Evolutionary conservation across 2,113 vertebrate genomes (phyloP), one percentile per base, ranked within the genome.

Genomic region (Ranitomeya variabilis): DNA sequence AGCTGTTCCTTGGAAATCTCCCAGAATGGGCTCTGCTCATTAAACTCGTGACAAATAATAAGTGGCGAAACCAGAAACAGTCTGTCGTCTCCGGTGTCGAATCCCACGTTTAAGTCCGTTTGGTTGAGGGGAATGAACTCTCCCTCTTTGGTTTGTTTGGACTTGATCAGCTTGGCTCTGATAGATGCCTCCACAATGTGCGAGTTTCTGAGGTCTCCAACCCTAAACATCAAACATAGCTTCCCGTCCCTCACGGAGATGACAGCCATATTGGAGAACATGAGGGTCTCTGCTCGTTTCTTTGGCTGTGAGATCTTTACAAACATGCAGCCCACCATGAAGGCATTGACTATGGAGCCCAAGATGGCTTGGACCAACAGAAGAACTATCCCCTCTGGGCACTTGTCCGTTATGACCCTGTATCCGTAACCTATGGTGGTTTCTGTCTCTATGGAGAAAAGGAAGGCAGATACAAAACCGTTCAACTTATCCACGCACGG

Each of bases 241-340:
- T 87, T 86, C 10, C 86, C 80, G 14, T 90, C 89, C 80, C 89
- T 89, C 86, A 87, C 57, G 1, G 89, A 86, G 79, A 90, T 89
- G n/a, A 90, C 89, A 4, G 89, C 89, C 80, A 60, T 54, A 26
- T 89, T 66, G 80, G 89, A 90, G 51, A 90, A 90, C 86, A 90
- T 89, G 13, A 90, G 89, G 57, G 89, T 90, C 85, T 90, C 89
- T 21, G 89, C 89, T 11, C 89, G 69, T 45, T 90, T 90, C 69
- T 90, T 90, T 76, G 89, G 89, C 71, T 90, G 89, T 26, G 89
- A 90, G 85, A 90, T 90, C 60, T 90, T 90, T 26, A 90, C 89
- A 57, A 90, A 90, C 89, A 90, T 90, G 86, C 89, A 90, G 79
- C 89, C 89, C 37, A 90, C 89, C 89, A 90, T 90, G 57, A 90